These are phyloP conservation scores for Pygoscelis adeliae DNA, from an alignment of 2,113 vertebrate species.

Conservation along the genomic window DNA sequence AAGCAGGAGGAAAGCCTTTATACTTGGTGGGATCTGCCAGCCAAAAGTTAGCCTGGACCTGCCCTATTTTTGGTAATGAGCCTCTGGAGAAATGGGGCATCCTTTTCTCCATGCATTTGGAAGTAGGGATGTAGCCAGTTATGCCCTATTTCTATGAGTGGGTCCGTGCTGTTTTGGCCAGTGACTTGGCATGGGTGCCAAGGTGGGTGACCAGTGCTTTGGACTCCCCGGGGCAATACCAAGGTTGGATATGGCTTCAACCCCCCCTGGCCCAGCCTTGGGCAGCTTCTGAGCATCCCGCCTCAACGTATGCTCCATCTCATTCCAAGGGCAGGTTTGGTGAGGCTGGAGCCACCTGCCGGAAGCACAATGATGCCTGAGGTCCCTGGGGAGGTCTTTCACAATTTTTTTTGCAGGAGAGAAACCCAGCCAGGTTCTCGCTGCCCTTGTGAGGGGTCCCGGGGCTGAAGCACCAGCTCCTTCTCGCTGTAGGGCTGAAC, in stretches of 20 bases:
- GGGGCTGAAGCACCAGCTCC: background rate
- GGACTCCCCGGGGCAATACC: accelerated
- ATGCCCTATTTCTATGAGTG: accelerated
- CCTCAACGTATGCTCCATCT: accelerated
- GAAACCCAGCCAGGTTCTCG: background rate
- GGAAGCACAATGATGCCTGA: accelerated
- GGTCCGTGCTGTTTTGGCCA: accelerated
- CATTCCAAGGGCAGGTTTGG: accelerated
- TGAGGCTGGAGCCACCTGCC: accelerated
- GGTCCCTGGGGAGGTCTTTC: accelerated
- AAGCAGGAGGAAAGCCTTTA: background rate
- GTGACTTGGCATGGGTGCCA: background rate
- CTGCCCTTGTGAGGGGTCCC: background rate
- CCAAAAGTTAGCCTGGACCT: background rate
- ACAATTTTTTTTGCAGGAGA: background rate
- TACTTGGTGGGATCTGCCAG: background rate
- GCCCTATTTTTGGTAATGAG: background rate
- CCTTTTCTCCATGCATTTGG: accelerated
- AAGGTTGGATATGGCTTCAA: background rate
- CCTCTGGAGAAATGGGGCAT: background rate
- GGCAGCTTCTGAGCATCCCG: background rate
- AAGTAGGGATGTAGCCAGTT: background rate
- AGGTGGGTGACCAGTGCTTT: accelerated
- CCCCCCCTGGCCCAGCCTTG: background rate
- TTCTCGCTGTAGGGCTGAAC: accelerated